Percentiles rank a stretch among this genome's conserved stretches.
Conservation (phyloP, 2,113 vertebrate species). For the Apodemus speciosus region DNA sequence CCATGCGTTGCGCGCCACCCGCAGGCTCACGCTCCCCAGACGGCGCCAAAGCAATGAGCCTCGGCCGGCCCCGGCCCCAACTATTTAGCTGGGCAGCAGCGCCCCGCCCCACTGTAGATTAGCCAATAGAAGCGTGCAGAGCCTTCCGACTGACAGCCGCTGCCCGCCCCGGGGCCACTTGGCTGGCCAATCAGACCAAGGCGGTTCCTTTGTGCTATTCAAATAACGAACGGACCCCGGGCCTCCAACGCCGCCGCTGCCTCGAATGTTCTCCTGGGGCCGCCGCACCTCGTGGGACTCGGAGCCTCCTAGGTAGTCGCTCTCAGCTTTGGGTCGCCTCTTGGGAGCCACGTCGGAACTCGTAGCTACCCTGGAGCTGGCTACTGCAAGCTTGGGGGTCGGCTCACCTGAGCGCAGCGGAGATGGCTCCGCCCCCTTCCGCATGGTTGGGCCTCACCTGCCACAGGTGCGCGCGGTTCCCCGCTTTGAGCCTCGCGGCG, state of each 20-base stretch:
- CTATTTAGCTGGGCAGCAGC: constrained; percentile 82
- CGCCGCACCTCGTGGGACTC: constrained; percentile 46
- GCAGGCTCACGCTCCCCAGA: constrained; percentile 72
- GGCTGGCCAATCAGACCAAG: constrained; percentile 89
- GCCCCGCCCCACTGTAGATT: constrained; percentile 62
- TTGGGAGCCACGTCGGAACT: background rate
- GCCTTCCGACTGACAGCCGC: constrained; percentile 84
- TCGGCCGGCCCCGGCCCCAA: constrained; percentile 85
- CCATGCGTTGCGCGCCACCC: constrained; percentile 72
- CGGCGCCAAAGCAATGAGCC: constrained; percentile 87
- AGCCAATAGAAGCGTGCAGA: constrained; percentile 80
- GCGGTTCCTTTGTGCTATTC: constrained; percentile 92
- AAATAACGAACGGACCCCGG: constrained; percentile 81
- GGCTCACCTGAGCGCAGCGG: background rate
- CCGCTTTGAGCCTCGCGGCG: background rate
- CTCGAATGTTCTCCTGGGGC: constrained; percentile 86
- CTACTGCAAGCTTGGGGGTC: background rate
- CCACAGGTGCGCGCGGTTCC: constrained; percentile 68
- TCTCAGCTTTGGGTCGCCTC: background rate
- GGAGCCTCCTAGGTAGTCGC: background rate
- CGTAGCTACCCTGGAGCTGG: background rate
- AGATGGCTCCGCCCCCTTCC: constrained; percentile 67
- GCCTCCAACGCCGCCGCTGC: constrained; percentile 84
- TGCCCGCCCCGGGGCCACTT: constrained; percentile 84
- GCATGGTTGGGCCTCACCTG: constrained; percentile 63